Conservation (phyloP, 2,797 vertebrate genomes). For the Hozukius guyotensis region DNA sequence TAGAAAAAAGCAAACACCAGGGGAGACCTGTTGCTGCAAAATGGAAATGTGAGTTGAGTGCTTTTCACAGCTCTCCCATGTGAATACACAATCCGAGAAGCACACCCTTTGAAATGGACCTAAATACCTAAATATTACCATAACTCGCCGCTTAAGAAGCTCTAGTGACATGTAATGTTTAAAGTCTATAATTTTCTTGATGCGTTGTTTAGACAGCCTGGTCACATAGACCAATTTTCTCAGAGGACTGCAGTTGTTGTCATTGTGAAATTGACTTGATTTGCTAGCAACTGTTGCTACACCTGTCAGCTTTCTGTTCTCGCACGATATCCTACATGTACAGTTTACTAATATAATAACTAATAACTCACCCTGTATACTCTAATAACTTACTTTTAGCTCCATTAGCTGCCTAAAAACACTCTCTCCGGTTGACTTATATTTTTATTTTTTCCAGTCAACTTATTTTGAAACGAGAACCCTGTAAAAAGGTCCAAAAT, state of each 20-base stretch:
- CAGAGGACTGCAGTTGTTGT: not conserved
- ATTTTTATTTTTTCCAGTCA: not conserved
- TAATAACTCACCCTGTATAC: too few species aligned
- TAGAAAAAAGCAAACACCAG: slow-evolving; percentile 17
- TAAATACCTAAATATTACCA: not conserved
- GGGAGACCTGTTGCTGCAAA: slow-evolving; percentile 31
- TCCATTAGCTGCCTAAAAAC: not conserved
- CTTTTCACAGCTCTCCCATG: slow-evolving; percentile 9
- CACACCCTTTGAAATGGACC: not conserved
- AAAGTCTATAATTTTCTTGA: not conserved
- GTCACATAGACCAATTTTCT: not conserved
- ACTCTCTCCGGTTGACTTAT: not conserved
- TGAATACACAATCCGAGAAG: not conserved
- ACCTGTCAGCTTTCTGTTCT: not conserved
- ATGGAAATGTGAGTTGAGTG: slow-evolving; percentile 26
- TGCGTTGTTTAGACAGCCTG: not conserved
- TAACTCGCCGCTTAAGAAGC: not conserved
- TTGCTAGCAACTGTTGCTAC: not conserved
- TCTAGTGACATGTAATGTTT: not conserved
- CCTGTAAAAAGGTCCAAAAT: not conserved
- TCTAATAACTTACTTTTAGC: too few species aligned
- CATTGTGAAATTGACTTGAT: not conserved
- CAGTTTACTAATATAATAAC: not conserved
- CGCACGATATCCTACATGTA: not conserved
- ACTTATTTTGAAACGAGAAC: not conserved